phyloP scores from a whole-genome alignment of 2,113 vertebrate species.

The Austrofundulus limnaeus region DNA sequence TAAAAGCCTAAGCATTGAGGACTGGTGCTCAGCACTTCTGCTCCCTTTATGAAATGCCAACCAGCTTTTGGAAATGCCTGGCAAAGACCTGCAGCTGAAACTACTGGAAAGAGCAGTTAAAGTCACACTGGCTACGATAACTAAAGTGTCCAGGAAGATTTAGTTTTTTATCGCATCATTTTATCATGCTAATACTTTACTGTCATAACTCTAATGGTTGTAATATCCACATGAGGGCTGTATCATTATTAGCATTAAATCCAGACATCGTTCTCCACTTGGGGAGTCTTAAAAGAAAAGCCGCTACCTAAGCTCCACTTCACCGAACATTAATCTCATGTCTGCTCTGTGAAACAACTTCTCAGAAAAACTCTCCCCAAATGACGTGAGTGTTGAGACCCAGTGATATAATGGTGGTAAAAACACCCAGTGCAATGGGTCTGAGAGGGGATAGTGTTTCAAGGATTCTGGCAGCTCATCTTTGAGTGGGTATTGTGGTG shows the following conservation, averaged over 20 bases:
- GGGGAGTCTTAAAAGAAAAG: slow-evolving; percentile 27
- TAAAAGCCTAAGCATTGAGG: slow-evolving; percentile 13
- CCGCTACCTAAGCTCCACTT: slow-evolving; percentile 22
- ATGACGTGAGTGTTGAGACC: slow-evolving; percentile 46
- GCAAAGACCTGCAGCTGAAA: slow-evolving; percentile 28
- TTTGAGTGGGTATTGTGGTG: slow-evolving; percentile 65
- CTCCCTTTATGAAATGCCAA: slow-evolving; percentile 57
- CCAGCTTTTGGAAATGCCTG: slow-evolving; percentile 48
- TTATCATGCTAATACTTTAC: slow-evolving; percentile 41
- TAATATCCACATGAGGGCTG: slow-evolving; percentile 66
- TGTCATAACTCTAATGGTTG: slow-evolving; percentile 10
- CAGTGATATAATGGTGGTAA: slow-evolving; percentile 40
- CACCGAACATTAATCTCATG: slow-evolving; percentile 17
- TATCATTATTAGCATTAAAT: slow-evolving; percentile 35
- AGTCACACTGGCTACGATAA: slow-evolving; percentile 60
- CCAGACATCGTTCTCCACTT: slow-evolving; percentile 17
- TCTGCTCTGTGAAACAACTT: slow-evolving; percentile 39
- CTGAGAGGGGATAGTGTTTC: slow-evolving; percentile 67
- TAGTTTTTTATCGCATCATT: slow-evolving; percentile 47
- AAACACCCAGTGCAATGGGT: slow-evolving; percentile 45
- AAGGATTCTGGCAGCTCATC: slow-evolving; percentile 66
- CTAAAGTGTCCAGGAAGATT: slow-evolving; percentile 48
- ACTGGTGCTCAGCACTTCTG: slow-evolving; percentile 30
- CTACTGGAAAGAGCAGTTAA: slow-evolving; percentile 51
- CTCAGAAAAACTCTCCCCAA: slow-evolving; percentile 45